These are phyloP conservation scores for Heliconius ismenius DNA, from an alignment of 2,888 invertebrate species.

Conservation along the genomic window DNA sequence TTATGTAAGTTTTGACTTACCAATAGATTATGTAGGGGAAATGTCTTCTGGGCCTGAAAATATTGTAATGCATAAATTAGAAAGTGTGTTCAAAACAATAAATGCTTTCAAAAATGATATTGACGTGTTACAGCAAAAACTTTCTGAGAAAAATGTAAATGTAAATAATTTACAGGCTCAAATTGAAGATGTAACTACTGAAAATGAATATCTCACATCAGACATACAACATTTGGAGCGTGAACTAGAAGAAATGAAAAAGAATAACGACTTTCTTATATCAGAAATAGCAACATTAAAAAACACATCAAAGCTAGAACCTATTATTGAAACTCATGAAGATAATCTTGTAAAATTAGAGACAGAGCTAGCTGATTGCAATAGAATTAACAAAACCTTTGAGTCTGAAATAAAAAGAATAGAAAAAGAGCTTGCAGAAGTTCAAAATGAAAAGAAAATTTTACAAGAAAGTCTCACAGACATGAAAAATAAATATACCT, in stretches of 20 bases:
- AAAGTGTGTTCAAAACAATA: constrained; percentile 80
- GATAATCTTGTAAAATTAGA: constrained; percentile 85
- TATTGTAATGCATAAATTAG: constrained; percentile 71
- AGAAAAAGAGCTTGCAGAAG: constrained; percentile 78
- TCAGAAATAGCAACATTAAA: constrained; percentile 84
- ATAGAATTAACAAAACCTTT: constrained; percentile 81
- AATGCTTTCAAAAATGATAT: constrained; percentile 82
- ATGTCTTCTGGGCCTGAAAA: constrained; percentile 69
- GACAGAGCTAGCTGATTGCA: constrained; percentile 84
- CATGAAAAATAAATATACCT: constrained; percentile 79
- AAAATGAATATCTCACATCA: constrained; percentile 75
- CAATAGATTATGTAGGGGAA: constrained; percentile 74
- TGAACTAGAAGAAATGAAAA: constrained; percentile 84
- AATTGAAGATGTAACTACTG: constrained; percentile 79
- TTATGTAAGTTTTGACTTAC: constrained; percentile 75
- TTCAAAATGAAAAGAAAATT: constrained; percentile 68
- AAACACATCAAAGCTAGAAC: constrained; percentile 84
- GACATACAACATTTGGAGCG: constrained; percentile 81
- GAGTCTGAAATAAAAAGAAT: constrained; percentile 83
- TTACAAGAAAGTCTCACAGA: constrained; percentile 78
- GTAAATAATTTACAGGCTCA: constrained; percentile 77
- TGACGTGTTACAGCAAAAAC: constrained; percentile 80
- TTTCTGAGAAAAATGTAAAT: constrained; percentile 81
- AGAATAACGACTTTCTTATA: constrained; percentile 86
- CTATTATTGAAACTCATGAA: constrained; percentile 87